Evolutionary conservation across 2,888 invertebrate genomes (phyloP), one percentile per base, ranked within the genome.

Genomic region (Patella depressa): DNA sequence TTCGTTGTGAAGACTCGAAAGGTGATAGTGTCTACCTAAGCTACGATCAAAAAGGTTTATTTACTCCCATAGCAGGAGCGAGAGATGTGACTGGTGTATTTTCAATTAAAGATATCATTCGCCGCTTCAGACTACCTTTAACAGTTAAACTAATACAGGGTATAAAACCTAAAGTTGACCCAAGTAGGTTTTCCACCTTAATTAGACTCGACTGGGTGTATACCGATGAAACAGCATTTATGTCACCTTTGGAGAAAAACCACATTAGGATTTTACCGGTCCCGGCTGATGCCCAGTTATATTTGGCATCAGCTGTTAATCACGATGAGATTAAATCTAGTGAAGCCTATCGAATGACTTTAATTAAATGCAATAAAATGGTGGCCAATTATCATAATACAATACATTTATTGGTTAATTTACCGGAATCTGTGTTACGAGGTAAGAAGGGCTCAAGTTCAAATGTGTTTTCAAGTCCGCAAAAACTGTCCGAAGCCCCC

Each of bases 21-120:
- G 97, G 97, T 69, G 96, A 97, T 89, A 95, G 94, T 85, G 93
- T 98, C 54, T 94, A 96, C 88, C 93, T 98, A 83, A 95, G 95
- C 81, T 93, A 96, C 90, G 97, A 97, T 89, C 96, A 96, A 91
- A 94, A 96, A 90, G 97, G 97, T 59, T 95, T 96, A 89, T 97
- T 98, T 93, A 97, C 97, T 87, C 96, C 97, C 73, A 93, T 98
- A 77, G 98, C 98, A 81, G 95, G 96, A 88, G 96, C 97, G 91
- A 97, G 97, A 88, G 97, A 97, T 92, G 97, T 98, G 83, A 96
- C 97, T 90, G 98, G 98, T 34, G 98, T 98, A 24, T 98, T 98
- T 92, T 96, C 96, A 82, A 96, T 97, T 19, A 95, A 95, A 89
- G 97, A 96, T 88, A 93, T 98, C 83, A 93, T 98, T 77, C 95